Base-by-base conservation (phyloP, 1,140 invertebrate genomes). In the Neuroterus valhalla region DNA sequence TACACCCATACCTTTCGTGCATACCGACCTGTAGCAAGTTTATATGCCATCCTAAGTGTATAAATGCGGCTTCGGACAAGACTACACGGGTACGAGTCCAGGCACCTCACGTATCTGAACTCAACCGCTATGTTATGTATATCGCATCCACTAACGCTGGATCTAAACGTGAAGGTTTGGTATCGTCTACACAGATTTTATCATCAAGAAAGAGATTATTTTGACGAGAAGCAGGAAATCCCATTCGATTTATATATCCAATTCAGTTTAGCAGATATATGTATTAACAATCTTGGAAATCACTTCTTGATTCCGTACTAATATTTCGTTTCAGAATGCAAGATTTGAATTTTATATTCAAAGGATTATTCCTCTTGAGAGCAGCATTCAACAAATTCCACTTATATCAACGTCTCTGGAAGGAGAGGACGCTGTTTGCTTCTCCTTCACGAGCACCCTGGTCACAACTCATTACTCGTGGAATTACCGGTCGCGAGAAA, bases 401-500 rank as follows among this genome's bases (percentile, higher is more conserved):
- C 23, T 62, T 62, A 62, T 62, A 62, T 62, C 55, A 62, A 62
- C 17, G 46, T 48, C 46, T n/a, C 46, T 48, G 3, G 46, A n/a
- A 48, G n/a, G 46, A 19, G 8, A 48, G 46, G 31, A 38, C 10
- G 21, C 48, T n/a, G 48, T 50, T 19, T n/a, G 50, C 42, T 70
- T 70, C 46, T 21, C 38, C 42, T 31, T 75, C 43, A 76, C 67
- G 55, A 69, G 48, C 72, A 79, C 74, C 77, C 78, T 70, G 55
- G 71, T 72, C 76, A 77, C 78, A 71, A 81, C 75, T 79, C 78
- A 81, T 81, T 81, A 81, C 70, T 71, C 44, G 75, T 68, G 68
- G 78, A 75, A 82, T 82, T 82, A 82, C 78, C 73, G 75, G 75
- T 77, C 70, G 66, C 45, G 67, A 77, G 78, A 75, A 74, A 74